Conservation (phyloP, 1,140 invertebrate genomes). For the Macrosteles quadrilineatus region DNA sequence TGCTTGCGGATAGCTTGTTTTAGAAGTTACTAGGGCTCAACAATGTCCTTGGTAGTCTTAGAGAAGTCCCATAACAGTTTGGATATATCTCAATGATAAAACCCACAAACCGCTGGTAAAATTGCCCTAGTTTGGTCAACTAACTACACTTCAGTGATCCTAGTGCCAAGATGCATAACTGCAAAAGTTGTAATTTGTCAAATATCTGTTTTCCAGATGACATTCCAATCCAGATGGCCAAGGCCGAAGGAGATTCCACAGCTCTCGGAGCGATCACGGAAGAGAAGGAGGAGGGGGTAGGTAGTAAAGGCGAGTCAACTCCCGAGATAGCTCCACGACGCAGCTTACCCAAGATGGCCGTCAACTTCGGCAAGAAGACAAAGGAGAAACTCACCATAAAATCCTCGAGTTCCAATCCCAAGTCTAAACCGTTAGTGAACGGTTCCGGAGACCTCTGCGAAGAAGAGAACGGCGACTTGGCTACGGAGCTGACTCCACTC, state of each 20-base stretch:
- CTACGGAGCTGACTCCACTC: slow-evolving; percentile 16
- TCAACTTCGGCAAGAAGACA: slow-evolving; percentile 46
- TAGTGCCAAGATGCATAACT: too few species aligned
- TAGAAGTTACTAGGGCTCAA: too few species aligned
- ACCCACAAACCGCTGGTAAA: too few species aligned
- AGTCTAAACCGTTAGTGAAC: slow-evolving; percentile 19
- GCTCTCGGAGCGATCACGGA: slow-evolving; percentile 48
- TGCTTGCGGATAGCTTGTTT: too few species aligned
- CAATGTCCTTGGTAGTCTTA: too few species aligned
- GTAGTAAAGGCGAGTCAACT: slow-evolving; percentile 11
- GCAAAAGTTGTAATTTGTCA: neutral
- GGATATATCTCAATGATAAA: too few species aligned
- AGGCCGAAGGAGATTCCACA: slow-evolving; percentile 38
- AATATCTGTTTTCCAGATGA: slow-evolving; percentile 45
- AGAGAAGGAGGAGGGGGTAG: slow-evolving; percentile 46
- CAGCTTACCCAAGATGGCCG: slow-evolving; percentile 46
- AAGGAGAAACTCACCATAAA: slow-evolving; percentile 40
- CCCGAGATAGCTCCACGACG: slow-evolving; percentile 35
- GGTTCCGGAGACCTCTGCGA: slow-evolving; percentile 23
- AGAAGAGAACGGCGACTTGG: slow-evolving; percentile 24
- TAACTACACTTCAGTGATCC: too few species aligned
- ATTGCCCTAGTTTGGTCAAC: too few species aligned
- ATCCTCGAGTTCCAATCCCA: slow-evolving; percentile 13
- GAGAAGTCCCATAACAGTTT: too few species aligned
- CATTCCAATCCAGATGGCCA: slow-evolving; percentile 49